Evolutionary conservation across 1,140 invertebrate species (phyloP).

Genomic region (Aethina tumida): DNA sequence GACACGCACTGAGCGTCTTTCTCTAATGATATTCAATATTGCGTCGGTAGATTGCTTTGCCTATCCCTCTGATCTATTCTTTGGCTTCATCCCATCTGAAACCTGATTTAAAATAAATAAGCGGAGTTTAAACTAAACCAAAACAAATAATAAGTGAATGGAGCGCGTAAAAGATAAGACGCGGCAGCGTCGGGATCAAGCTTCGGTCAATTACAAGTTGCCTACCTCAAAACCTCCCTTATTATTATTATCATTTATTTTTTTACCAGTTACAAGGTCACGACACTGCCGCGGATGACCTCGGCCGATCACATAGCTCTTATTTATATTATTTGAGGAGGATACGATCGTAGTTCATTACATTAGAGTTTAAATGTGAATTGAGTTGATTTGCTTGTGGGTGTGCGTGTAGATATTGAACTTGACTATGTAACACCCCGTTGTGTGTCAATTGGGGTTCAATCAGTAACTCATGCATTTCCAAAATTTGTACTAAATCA

Average conservation of each 20-base stretch:
- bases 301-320: constrained; percentile 21
- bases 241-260: no score
- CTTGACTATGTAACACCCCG: no score
- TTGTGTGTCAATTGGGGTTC: no score
- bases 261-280: neutral
- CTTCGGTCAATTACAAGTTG: neutral
- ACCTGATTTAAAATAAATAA: constrained; percentile 21
- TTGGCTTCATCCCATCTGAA: constrained; percentile 32
- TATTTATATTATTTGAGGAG: constrained; percentile 30
- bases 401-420: constrained; percentile 17
- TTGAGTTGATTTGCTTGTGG: constrained; percentile 23
- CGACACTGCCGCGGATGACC: constrained; percentile 18
- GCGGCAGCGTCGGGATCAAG: constrained; percentile 18
- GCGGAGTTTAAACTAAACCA: constrained; percentile 19
- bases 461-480: no score
- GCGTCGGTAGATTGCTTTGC: constrained; percentile 24
- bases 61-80: constrained; percentile 31
- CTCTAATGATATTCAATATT: constrained; percentile 14
- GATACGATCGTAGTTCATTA: constrained; percentile 29
- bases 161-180: constrained; percentile 20
- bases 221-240: no score
- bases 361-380: constrained; percentile 18
- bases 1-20: constrained; percentile 16
- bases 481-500: no score
- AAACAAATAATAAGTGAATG: constrained; percentile 9